phyloP scores from a whole-genome alignment of 2,797 vertebrate species.

The Siniperca undulata region DNA sequence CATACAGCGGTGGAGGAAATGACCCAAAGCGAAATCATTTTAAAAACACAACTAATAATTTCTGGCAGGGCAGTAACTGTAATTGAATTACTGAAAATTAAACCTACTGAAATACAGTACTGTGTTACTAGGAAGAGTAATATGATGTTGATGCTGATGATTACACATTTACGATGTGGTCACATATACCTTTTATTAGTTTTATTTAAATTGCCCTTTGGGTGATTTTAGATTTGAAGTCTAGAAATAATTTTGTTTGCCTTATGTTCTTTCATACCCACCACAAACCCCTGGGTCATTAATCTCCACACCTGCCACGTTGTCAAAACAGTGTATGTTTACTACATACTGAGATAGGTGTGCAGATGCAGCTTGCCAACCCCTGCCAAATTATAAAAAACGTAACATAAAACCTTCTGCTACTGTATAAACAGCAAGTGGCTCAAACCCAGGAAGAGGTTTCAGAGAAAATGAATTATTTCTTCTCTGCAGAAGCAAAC shows the following conservation, averaged over 20 bases:
- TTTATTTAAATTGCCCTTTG: slow-evolving; percentile 11
- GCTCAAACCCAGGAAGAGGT: slow-evolving; percentile 41
- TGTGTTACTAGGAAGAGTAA: neutral
- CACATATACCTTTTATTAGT: neutral
- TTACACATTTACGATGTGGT: neutral
- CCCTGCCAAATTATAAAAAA: slow-evolving; percentile 55
- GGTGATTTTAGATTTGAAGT: slow-evolving; percentile 19
- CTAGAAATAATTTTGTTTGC: slow-evolving; percentile 1
- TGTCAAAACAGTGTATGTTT: slow-evolving; percentile 53
- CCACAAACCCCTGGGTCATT: slow-evolving; percentile 20
- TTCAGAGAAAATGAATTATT: slow-evolving; percentile 54
- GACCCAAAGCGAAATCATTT: neutral
- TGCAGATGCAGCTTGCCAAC: slow-evolving; percentile 32
- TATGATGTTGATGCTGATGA: neutral
- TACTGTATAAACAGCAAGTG: slow-evolving; percentile 53
- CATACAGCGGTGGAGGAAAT: neutral
- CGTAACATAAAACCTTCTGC: slow-evolving; percentile 52
- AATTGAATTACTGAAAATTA: neutral
- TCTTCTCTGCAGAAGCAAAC: slow-evolving; percentile 40
- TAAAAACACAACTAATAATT: neutral
- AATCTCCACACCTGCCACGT: slow-evolving; percentile 41
- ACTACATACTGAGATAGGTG: slow-evolving; percentile 29
- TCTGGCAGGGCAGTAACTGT: too few species aligned
- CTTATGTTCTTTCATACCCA: neutral
- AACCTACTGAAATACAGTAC: neutral